These are phyloP conservation scores for Eleutherodactylus coqui DNA, from an alignment of 2,797 vertebrate species.

Conservation along the genomic window DNA sequence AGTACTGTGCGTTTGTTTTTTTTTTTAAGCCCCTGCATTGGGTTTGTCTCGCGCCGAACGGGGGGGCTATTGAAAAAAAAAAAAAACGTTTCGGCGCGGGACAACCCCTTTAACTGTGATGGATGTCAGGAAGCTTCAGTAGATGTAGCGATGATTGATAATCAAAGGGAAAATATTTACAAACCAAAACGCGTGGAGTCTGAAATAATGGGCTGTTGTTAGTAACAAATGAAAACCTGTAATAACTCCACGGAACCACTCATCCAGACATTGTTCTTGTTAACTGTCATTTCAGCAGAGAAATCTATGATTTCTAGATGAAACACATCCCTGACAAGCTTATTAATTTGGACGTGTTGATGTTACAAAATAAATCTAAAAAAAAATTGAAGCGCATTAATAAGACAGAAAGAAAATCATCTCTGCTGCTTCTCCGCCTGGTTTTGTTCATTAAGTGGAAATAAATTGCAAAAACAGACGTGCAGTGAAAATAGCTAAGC, in stretches of 20 bases:
- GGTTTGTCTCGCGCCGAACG: too few relatives aligned
- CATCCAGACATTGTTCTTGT: slow-evolving; percentile 23
- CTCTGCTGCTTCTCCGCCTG: not conserved
- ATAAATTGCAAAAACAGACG: slow-evolving; percentile 31
- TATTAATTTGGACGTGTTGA: slow-evolving; percentile 36
- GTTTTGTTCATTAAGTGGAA: slow-evolving; percentile 47
- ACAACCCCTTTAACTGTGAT: too few relatives aligned
- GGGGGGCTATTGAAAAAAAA: too few relatives aligned
- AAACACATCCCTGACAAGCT: slow-evolving; percentile 6
- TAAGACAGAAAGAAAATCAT: slow-evolving; percentile 23
- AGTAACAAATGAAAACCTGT: slow-evolving; percentile 26
- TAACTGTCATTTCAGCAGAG: not conserved
- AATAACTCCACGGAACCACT: not conserved
- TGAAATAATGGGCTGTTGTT: slow-evolving; percentile 12
- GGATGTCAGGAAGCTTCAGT: not conserved
- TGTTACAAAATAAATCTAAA: slow-evolving; percentile 22
- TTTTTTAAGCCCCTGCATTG: too few relatives aligned
- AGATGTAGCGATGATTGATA: not conserved
- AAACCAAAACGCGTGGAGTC: slow-evolving; percentile 5
- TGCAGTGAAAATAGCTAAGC: slow-evolving; percentile 31
- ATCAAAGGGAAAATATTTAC: not conserved
- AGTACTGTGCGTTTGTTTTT: too few relatives aligned
- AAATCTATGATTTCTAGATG: not conserved
- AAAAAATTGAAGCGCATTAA: slow-evolving; percentile 15
- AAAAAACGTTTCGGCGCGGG: too few relatives aligned